Conservation (phyloP, 1,140 invertebrate genomes). For the Drosophila melanica region DNA sequence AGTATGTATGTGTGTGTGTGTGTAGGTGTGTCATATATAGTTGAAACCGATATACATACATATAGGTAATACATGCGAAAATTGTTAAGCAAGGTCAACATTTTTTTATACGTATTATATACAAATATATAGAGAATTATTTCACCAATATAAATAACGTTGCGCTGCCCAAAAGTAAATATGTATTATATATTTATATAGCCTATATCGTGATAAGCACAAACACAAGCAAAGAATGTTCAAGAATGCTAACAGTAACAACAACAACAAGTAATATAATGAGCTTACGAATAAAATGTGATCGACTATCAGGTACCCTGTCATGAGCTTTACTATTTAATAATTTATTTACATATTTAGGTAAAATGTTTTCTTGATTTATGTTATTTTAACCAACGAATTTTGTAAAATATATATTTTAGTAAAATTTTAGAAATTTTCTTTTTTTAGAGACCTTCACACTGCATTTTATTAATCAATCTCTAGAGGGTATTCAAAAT, state of each 20-base stretch:
- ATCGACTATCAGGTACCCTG: not conserved
- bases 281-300: not conserved
- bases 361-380: too few relatives aligned
- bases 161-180: not conserved
- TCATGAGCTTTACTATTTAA: too few relatives aligned
- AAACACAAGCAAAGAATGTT: slow-evolving; percentile 17
- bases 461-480: not conserved
- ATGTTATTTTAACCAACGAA: too few relatives aligned
- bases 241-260: slow-evolving; percentile 30
- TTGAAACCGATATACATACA: not conserved
- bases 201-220: slow-evolving; percentile 12
- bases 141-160: slow-evolving; percentile 24
- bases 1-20: not conserved
- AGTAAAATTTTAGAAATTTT: too few relatives aligned
- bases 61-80: slow-evolving; percentile 29
- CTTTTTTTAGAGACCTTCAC: too few relatives aligned
- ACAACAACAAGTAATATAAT: slow-evolving; percentile 25
- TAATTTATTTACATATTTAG: too few relatives aligned
- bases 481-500: slow-evolving; percentile 18
- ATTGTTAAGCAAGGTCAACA: slow-evolving; percentile 76
- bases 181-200: slow-evolving; percentile 2
- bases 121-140: slow-evolving; percentile 22
- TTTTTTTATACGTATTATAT: slow-evolving; percentile 40
- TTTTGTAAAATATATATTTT: too few relatives aligned
- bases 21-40: slow-evolving; percentile 14